phyloP scores from a whole-genome alignment of 30 jellyfish, hydroid and myxozoan species.

The Mastigias papua region DNA sequence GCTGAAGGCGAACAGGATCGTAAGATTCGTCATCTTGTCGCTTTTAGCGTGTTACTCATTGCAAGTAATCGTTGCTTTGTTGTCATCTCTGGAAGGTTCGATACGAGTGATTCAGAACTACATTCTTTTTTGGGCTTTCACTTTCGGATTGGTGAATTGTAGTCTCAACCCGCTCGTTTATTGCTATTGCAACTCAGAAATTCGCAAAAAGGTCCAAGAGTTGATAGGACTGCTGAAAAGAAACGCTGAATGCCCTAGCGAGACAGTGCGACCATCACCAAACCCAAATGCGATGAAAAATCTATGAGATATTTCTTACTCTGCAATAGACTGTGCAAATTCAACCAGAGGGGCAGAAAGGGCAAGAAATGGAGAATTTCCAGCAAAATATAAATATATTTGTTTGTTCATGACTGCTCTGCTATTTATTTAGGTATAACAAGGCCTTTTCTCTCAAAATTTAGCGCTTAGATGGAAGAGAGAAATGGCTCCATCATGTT shows the following conservation, averaged over 20 bases:
- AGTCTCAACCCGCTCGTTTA: conserved; percentile 79
- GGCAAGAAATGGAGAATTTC: neutral
- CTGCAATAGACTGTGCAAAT: neutral
- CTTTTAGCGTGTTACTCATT: conserved; percentile 65
- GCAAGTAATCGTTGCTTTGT: conserved; percentile 62
- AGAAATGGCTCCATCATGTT: too few species aligned
- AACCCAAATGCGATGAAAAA: neutral
- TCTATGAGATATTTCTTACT: neutral
- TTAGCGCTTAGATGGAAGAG: too few species aligned
- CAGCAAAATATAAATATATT: neutral
- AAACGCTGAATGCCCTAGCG: conserved; percentile 15
- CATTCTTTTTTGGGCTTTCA: conserved; percentile 81
- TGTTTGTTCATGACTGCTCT: too few species aligned
- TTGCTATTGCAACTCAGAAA: conserved; percentile 81
- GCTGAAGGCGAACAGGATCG: conserved; percentile 71
- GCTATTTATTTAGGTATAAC: too few species aligned
- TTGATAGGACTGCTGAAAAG: conserved; percentile 5
- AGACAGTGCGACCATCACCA: conserved; percentile 29
- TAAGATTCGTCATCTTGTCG: conserved; percentile 56
- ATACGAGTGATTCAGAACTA: conserved; percentile 48
- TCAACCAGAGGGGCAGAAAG: neutral
- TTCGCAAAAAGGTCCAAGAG: conserved; percentile 47
- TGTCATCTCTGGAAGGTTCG: conserved; percentile 1
- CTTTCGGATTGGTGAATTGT: conserved; percentile 69
- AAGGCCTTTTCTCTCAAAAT: too few species aligned